phyloP scores from a whole-genome alignment of 2,888 invertebrate species.

The Nyleta sp. region DNA sequence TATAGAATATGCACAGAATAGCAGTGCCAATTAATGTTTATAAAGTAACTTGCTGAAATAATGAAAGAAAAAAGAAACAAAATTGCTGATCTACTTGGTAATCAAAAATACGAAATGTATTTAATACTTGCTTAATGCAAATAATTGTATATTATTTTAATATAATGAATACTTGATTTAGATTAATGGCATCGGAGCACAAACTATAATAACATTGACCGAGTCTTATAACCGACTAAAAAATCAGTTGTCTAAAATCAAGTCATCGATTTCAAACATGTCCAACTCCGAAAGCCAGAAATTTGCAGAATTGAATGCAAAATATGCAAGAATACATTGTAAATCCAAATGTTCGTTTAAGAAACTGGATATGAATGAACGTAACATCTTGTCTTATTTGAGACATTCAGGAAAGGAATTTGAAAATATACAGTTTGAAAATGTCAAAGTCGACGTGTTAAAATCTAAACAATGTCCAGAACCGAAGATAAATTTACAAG shows the following conservation, averaged over 20 bases:
- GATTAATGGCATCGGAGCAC: slow-evolving; percentile 67
- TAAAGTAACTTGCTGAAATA: no score
- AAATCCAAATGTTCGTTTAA: slow-evolving; percentile 65
- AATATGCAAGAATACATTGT: slow-evolving; percentile 68
- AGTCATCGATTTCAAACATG: slow-evolving; percentile 47
- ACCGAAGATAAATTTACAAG: slow-evolving; percentile 78
- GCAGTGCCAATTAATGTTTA: no score
- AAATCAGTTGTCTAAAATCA: slow-evolving; percentile 51
- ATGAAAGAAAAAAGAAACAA: no score
- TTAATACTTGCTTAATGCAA: no score
- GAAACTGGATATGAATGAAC: slow-evolving; percentile 54
- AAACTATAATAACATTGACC: slow-evolving; percentile 61
- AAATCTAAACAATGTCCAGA: slow-evolving; percentile 71
- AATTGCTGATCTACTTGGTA: no score
- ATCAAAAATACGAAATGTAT: no score
- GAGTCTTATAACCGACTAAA: slow-evolving; percentile 60
- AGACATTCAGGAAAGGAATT: slow-evolving; percentile 57
- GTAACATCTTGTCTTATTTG: slow-evolving; percentile 59
- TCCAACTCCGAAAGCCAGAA: slow-evolving; percentile 44
- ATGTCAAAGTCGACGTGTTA: slow-evolving; percentile 72
- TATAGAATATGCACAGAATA: no score
- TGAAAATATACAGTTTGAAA: slow-evolving; percentile 72
- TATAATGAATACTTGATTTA: no score
- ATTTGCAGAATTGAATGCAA: slow-evolving; percentile 63
- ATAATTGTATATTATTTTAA: no score